Percentiles rank a stretch among this genome's conserved stretches.
Conservation (phyloP, 2,113 vertebrate species). For the Xiphophorus hellerii region DNA sequence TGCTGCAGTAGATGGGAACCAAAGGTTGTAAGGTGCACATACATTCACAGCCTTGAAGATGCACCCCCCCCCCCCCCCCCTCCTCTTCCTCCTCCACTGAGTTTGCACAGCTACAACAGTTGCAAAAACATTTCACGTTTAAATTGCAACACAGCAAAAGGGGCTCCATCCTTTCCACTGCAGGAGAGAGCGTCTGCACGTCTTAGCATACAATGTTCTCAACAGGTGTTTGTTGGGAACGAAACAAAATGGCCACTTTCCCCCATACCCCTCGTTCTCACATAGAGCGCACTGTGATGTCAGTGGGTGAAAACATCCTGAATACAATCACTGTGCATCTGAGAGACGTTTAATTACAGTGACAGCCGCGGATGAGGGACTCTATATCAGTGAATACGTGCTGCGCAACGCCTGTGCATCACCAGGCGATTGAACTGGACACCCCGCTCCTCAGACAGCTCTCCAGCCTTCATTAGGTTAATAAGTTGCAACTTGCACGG, state of each 20-base stretch:
- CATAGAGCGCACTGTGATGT: constrained; percentile 11
- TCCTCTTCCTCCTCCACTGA: background rate
- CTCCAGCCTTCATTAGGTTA: constrained; percentile 22
- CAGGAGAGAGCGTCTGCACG: constrained; percentile 35
- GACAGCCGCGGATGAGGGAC: constrained; percentile 5
- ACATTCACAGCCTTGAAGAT: constrained; percentile 41
- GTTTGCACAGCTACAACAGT: background rate
- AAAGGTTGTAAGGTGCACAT: constrained; percentile 45
- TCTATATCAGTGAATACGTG: constrained; percentile 29
- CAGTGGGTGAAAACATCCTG: constrained; percentile 6
- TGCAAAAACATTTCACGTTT: background rate
- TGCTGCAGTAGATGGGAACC: constrained; percentile 8
- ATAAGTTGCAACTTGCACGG: constrained; percentile 62
- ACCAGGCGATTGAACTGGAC: constrained; percentile 11
- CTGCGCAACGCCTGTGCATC: constrained; percentile 63
- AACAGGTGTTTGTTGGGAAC: constrained; percentile 71
- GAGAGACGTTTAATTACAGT: background rate
- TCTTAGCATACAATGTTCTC: constrained; percentile 46
- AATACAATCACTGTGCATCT: background rate
- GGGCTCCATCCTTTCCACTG: constrained; percentile 1
- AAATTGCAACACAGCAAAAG: constrained; percentile 16
- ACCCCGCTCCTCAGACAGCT: background rate
- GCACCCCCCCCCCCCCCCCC: background rate
- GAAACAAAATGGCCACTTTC: constrained; percentile 57
- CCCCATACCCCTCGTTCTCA: constrained; percentile 7